Evolutionary conservation across 2,888 invertebrate species (phyloP).

Genomic region (Drosophila glabriapex): DNA sequence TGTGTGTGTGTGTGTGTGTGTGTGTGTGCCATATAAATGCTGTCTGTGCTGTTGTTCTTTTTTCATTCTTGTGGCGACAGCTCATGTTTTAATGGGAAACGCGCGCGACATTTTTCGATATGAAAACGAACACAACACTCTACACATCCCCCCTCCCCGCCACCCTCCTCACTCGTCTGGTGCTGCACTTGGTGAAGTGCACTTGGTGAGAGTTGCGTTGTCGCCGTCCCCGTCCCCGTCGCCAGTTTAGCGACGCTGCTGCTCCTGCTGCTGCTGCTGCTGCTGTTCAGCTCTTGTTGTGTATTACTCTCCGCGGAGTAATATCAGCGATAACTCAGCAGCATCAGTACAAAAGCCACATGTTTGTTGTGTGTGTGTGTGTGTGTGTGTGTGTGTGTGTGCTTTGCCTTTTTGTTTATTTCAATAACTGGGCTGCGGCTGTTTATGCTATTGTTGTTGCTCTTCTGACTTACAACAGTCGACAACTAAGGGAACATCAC

Average conservation of each 20-base stretch:
- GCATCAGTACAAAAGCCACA: slow-evolving; percentile 47
- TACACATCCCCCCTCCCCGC: neutral
- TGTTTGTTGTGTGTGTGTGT: slow-evolving; percentile 19
- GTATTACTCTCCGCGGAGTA: slow-evolving; percentile 75
- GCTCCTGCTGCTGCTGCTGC: slow-evolving; percentile 11
- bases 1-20: slow-evolving; percentile 17
- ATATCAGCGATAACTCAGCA: slow-evolving; percentile 76
- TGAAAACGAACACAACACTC: slow-evolving; percentile 27
- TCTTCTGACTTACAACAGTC: neutral
- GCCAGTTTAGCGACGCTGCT: slow-evolving; percentile 31
- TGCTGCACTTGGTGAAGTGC: slow-evolving; percentile 50
- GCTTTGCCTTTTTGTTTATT: slow-evolving; percentile 78
- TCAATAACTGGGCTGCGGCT: slow-evolving; percentile 65
- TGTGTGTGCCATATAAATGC: slow-evolving; percentile 46
- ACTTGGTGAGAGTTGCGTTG: slow-evolving; percentile 35
- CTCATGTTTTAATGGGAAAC: slow-evolving; percentile 74
- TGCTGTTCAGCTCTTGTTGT: slow-evolving; percentile 20
- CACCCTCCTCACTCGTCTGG: slow-evolving; percentile 15
- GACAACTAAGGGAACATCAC: slow-evolving; percentile 9
- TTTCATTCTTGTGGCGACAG: slow-evolving; percentile 28
- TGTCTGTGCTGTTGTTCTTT: slow-evolving; percentile 33
- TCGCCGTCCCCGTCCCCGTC: slow-evolving; percentile 30
- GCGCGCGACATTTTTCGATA: slow-evolving; percentile 68
- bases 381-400: slow-evolving; percentile 27
- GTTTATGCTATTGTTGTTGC: slow-evolving; percentile 21